Base-by-base conservation (phyloP, 64 coral and sea anemone species). In the Stichodactyla helianthus region DNA sequence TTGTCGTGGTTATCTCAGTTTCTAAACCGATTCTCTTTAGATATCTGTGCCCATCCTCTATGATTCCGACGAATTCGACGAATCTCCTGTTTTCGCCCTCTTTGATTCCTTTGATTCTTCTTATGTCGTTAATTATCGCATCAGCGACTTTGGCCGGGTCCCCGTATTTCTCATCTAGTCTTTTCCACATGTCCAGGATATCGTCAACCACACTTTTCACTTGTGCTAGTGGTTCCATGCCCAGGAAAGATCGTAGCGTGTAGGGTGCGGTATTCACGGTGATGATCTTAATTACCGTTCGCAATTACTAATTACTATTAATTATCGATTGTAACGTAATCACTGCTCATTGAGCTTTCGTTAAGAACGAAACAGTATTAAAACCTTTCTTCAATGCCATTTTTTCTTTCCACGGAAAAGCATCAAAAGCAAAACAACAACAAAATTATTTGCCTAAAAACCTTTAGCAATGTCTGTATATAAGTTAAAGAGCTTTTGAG, bases 51-150 rank as follows among this genome's bases (percentile, higher is more conserved):
- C 86, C 86, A 77, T 55, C 53, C 54, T 87, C 67, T 5, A 87
- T 23, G 52, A 87, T 87, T 18, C 76, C 20, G 25, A 87, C 86
- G 52, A 87, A 87, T 22, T 87, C 86, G 11, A 87, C 70, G 25
- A 89, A 84, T 59, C 64, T 63, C 50, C 74, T 84, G 26, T 77
- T 59, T 56, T 89, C 88, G 83, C 82, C 81, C 31, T 89, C 88
- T 83, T 44, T 89, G 15, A 84, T 53, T 17, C 17, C 22, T 76
- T 77, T 83, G 5, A 55, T 55, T 50, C 71, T 51, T 31, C 52
- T 35, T 18, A 87, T 74, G 13, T 51, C 23, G 51, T 87, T 51
- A 63, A 87, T 87, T 23, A 87, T 55, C 4, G 12, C 52, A 76
- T 87, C 85, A 50, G 85, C 51, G 15, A 87, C 31, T 61, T 87